Percentiles rank a stretch among this genome's conserved stretches.
Evolutionary conservation across 2,888 invertebrate genomes (phyloP).

Genomic region (Cephus spinipes): DNA sequence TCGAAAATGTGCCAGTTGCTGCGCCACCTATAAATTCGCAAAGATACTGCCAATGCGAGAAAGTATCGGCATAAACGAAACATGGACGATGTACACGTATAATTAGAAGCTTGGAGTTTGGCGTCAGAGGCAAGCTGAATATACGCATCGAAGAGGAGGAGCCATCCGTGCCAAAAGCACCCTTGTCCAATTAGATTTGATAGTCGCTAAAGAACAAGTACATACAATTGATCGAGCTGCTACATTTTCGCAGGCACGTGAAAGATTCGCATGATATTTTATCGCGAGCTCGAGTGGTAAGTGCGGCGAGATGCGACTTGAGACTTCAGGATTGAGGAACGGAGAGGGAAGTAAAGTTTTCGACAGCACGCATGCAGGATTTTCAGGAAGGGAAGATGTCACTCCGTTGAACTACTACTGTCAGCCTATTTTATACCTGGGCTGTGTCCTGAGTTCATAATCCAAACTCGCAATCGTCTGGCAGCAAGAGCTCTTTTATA

Average conservation of each 20-base stretch:
- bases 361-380: no score
- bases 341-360: no score
- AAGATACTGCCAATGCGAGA: constrained; percentile 58
- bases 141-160: background rate
- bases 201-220: no score
- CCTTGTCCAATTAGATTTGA: constrained; percentile 52
- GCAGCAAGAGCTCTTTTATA: constrained; percentile 6
- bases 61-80: constrained; percentile 54
- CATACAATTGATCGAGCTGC: no score
- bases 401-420: background rate
- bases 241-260: no score
- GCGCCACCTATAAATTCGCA: background rate
- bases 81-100: constrained; percentile 60
- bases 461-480: constrained; percentile 1
- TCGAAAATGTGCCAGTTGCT: background rate
- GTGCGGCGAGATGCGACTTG: no score
- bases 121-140: constrained; percentile 37
- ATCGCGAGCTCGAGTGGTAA: no score
- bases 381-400: no score
- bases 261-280: no score
- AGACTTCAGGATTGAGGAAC: no score
- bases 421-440: background rate
- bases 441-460: background rate
- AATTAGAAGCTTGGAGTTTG: constrained; percentile 55
- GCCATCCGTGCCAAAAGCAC: constrained; percentile 32